Evolutionary conservation across 2,797 vertebrate genomes (phyloP), one percentile per base, ranked within the genome.

Genomic region (Cheirogaleus major): DNA sequence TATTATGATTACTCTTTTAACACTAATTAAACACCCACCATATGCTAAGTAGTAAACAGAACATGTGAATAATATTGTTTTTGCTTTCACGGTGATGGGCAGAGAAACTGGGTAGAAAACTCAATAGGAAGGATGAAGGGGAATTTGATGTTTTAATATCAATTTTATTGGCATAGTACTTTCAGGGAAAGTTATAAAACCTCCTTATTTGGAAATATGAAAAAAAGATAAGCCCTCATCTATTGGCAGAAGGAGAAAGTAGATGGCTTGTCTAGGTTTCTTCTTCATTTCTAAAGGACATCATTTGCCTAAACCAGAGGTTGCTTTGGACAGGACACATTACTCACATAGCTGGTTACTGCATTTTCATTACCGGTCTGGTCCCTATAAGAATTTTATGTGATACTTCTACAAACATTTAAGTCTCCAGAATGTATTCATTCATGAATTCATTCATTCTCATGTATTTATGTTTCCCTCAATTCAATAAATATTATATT

Each of bases 1-100:
- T 93, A 38, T 65, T 48, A 82, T 78, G 79, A 72, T 97, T 69
- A 96, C 41, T 83, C 86, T 96, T 79, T 83, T 91, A 87, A 93
- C 92, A 93, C 95, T 67, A 93, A 94, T 94, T 95, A 97, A 95
- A 96, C 93, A 96, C 89, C 80, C 48, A 10, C 82, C 87, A 73
- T 92, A 93, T 73, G 89, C 76, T 93, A 96, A 96, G 55, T 93
- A 81, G 48, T 72, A 63, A 81, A 84, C 59, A 59, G 83, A 78
- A 75, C 35, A 86, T 50, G 59, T 38, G 80, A 92, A 22, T 43
- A n/a, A 70, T 41, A 25, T 27, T 20, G 45, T 73, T 85, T 78
- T 96, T 86, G 52, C 59, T 84, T 17, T 96, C 57, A 0, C 7
- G 11, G 82, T 18, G 30, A 91, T 3, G 0, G 43, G 76, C 23